Percentiles rank a stretch among this genome's conserved stretches.
These are phyloP conservation scores for Cotesia vestalis DNA, from an alignment of 1,140 invertebrate species.

Conservation along the genomic window DNA sequence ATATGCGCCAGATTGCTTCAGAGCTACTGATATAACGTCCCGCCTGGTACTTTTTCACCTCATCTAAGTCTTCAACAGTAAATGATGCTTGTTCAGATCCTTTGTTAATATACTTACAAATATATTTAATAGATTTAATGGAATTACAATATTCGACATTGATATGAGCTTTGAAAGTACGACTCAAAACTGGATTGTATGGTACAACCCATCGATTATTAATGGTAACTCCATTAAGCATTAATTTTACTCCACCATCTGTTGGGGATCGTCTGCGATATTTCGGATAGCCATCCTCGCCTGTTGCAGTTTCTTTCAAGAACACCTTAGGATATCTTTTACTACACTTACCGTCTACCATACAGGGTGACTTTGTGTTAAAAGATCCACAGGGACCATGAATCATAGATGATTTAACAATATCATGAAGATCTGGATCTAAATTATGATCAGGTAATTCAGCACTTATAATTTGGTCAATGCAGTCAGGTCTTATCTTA, in stretches of 20 bases:
- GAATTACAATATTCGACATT: slow-evolving; percentile 49
- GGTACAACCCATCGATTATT: slow-evolving; percentile 68
- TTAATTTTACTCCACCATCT: slow-evolving; percentile 18
- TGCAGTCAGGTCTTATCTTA: slow-evolving; percentile 28
- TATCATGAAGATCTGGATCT: slow-evolving; percentile 27
- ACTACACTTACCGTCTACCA: neutral
- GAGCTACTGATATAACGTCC: slow-evolving; percentile 59
- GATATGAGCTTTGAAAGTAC: slow-evolving; percentile 61
- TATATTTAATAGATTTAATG: too few species aligned
- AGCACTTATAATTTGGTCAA: slow-evolving; percentile 39
- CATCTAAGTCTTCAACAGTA: slow-evolving; percentile 14
- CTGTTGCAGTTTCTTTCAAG: slow-evolving; percentile 45
- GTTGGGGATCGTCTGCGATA: slow-evolving; percentile 27
- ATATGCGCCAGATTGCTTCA: slow-evolving; percentile 63
- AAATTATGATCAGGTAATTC: slow-evolving; percentile 38
- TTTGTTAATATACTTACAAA: too few species aligned
- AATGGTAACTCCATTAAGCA: slow-evolving; percentile 43
- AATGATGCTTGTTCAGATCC: too few species aligned
- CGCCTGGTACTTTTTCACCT: slow-evolving; percentile 53
- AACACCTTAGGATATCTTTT: slow-evolving; percentile 55
- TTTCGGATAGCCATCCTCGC: slow-evolving; percentile 49
- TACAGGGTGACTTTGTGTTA: slow-evolving; percentile 31
- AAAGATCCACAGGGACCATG: slow-evolving; percentile 52
- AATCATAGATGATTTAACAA: slow-evolving; percentile 41
- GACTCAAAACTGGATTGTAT: slow-evolving; percentile 64